Percentiles rank a stretch among this genome's conserved stretches.
These are phyloP conservation scores for Caenorhabditis auriculariae DNA, from an alignment of 2,888 invertebrate genomes.

Conservation along the genomic window DNA sequence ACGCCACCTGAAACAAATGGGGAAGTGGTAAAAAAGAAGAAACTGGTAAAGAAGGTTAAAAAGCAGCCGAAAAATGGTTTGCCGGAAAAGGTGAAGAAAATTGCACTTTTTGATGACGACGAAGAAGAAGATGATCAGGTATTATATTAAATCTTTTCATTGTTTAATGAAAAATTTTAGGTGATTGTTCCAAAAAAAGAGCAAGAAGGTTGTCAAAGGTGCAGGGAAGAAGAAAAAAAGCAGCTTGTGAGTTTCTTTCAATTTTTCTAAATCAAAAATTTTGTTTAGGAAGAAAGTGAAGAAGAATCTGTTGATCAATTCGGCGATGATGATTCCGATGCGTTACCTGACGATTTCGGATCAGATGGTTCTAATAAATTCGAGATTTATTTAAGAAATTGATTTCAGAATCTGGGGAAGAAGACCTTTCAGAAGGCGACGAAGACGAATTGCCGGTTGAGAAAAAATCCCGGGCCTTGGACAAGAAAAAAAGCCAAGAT, in stretches of 20 bases:
- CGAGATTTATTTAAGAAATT: too few relatives aligned
- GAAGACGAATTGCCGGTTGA: slow-evolving; percentile 45
- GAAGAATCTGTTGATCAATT: slow-evolving; percentile 28
- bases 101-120: slow-evolving; percentile 4
- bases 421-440: slow-evolving; percentile 19
- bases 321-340: slow-evolving; percentile 7
- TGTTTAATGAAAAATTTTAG: not conserved
- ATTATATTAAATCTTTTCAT: slow-evolving; percentile 1
- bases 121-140: slow-evolving; percentile 5
- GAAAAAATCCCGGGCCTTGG: slow-evolving; percentile 37
- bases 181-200: slow-evolving; percentile 9
- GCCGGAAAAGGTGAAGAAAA: slow-evolving; percentile 9
- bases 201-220: slow-evolving; percentile 13
- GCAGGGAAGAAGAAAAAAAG: too few relatives aligned
- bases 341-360: not conserved
- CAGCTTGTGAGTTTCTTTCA: too few relatives aligned
- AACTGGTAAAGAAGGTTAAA: slow-evolving; percentile 14
- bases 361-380: not conserved
- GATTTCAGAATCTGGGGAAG: slow-evolving; percentile 5
- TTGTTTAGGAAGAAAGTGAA: slow-evolving; percentile 13
- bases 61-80: slow-evolving; percentile 4
- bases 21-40: slow-evolving; percentile 3
- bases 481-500: slow-evolving; percentile 22
- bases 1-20: not conserved
- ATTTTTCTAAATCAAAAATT: too few relatives aligned